These are phyloP conservation scores for Peromyscus melanophrys DNA, from an alignment of 2,797 vertebrate species.

Conservation along the genomic window DNA sequence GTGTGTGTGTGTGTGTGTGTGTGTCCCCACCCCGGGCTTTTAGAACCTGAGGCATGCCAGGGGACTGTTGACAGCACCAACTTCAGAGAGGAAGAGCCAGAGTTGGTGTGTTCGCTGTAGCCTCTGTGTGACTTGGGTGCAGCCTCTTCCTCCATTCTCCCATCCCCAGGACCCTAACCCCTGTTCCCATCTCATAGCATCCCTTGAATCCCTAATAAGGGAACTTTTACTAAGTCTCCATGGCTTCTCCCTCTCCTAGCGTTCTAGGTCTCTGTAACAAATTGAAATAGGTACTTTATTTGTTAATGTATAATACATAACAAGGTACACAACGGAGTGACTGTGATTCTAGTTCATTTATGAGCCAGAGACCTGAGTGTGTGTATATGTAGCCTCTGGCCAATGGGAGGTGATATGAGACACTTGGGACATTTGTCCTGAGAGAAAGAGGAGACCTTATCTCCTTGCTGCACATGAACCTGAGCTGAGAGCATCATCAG, in stretches of 20 bases:
- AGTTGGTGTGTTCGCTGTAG: background rate
- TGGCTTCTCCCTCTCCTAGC: background rate
- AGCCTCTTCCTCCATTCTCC: too few relatives aligned
- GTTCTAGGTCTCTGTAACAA: background rate
- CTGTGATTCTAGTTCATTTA: constrained; percentile 29
- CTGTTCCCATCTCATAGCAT: background rate
- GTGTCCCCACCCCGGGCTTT: background rate
- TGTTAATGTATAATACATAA: constrained; percentile 13
- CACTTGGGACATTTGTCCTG: background rate
- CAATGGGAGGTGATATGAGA: background rate
- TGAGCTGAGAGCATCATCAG: background rate
- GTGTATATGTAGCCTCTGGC: background rate
- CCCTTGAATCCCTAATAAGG: background rate
- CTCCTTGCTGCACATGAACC: background rate
- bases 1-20: too few relatives aligned
- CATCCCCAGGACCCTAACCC: background rate
- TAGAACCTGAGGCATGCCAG: background rate
- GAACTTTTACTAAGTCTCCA: background rate
- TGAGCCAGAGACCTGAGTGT: background rate
- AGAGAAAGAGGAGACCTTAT: background rate
- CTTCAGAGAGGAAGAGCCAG: background rate
- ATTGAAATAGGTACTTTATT: background rate
- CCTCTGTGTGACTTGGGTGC: background rate
- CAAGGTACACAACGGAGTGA: background rate
- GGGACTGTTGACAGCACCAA: background rate